Conservation (phyloP, 30 jellyfish, hydroid and myxozoan species). For the Chironex yamaguchii region DNA sequence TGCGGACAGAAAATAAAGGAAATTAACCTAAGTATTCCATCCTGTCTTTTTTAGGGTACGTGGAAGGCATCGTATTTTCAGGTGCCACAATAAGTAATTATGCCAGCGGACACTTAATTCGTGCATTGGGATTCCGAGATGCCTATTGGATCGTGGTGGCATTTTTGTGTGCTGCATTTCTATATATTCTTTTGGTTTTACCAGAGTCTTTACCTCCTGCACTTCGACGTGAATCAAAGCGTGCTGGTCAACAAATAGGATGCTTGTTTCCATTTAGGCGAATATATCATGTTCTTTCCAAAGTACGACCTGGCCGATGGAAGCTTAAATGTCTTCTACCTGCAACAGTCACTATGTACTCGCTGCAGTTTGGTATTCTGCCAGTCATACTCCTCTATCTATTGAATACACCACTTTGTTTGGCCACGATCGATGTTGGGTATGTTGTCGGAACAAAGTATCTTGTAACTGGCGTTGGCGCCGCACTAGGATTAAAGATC, state of each 20-base stretch:
- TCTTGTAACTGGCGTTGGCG: slow-evolving; percentile 77
- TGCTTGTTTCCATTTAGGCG: not conserved
- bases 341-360: slow-evolving; percentile 33
- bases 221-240: not conserved
- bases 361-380: slow-evolving; percentile 53
- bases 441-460: slow-evolving; percentile 72
- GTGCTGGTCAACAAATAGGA: no score
- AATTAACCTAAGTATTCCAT: no score
- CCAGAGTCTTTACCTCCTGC: slow-evolving; percentile 61
- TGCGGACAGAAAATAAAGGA: no score
- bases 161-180: slow-evolving; percentile 24
- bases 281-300: slow-evolving; percentile 7
- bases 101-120: slow-evolving; percentile 72
- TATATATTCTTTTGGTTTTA: slow-evolving; percentile 64
- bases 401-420: slow-evolving; percentile 81
- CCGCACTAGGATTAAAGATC: slow-evolving; percentile 65
- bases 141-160: slow-evolving; percentile 65
- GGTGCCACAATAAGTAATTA: slow-evolving; percentile 57
- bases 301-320: slow-evolving; percentile 78
- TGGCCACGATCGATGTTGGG: slow-evolving; percentile 70
- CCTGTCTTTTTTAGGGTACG: slow-evolving; percentile 34
- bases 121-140: slow-evolving; percentile 43
- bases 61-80: slow-evolving; percentile 74
- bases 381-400: slow-evolving; percentile 47
- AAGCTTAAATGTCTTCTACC: slow-evolving; percentile 47